These are phyloP conservation scores for Encarsia formosa DNA, from an alignment of 2,888 invertebrate species.

Conservation along the genomic window DNA sequence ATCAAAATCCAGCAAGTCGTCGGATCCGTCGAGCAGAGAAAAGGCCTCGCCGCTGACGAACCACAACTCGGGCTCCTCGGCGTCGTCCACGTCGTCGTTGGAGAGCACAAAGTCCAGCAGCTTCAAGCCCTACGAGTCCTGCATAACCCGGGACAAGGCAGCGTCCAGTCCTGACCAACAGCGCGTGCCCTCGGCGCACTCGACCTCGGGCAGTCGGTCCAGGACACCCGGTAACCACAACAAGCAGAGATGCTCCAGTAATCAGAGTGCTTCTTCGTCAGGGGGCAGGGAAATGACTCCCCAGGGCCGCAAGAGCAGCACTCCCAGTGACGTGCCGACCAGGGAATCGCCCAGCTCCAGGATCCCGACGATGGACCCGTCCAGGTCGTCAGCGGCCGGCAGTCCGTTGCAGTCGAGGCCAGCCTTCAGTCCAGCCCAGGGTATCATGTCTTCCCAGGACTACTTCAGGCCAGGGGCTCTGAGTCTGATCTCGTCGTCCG, in stretches of 20 bases:
- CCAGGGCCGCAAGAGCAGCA: conserved; percentile 58
- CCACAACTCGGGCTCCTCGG: conserved; percentile 45
- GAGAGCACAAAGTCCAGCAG: conserved; percentile 54
- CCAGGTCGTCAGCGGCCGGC: conserved; percentile 34
- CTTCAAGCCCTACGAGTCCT: conserved; percentile 75
- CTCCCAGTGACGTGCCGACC: conserved; percentile 46
- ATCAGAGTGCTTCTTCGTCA: conserved; percentile 70
- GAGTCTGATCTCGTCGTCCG: conserved; percentile 47
- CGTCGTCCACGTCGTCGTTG: conserved; percentile 45
- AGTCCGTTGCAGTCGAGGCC: conserved; percentile 34
- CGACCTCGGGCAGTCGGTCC: conserved; percentile 37
- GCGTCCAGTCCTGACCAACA: conserved; percentile 59
- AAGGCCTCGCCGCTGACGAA: conserved; percentile 55
- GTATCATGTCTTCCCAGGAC: conserved; percentile 57
- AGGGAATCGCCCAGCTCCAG: conserved; percentile 47
- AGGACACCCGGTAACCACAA: conserved; percentile 43
- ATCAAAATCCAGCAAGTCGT: conserved; percentile 53
- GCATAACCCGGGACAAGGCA: conserved; percentile 62
- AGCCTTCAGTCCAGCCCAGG: conserved; percentile 56
- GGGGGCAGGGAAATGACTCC: conserved; percentile 46
- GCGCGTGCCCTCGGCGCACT: conserved; percentile 53
- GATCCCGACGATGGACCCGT: conserved; percentile 36
- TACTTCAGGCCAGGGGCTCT: conserved; percentile 59
- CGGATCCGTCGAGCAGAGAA: conserved; percentile 47
- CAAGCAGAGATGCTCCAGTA: conserved; percentile 64